phyloP scores from a whole-genome alignment of 2,113 vertebrate genomes.

The Microcebus murinus region DNA sequence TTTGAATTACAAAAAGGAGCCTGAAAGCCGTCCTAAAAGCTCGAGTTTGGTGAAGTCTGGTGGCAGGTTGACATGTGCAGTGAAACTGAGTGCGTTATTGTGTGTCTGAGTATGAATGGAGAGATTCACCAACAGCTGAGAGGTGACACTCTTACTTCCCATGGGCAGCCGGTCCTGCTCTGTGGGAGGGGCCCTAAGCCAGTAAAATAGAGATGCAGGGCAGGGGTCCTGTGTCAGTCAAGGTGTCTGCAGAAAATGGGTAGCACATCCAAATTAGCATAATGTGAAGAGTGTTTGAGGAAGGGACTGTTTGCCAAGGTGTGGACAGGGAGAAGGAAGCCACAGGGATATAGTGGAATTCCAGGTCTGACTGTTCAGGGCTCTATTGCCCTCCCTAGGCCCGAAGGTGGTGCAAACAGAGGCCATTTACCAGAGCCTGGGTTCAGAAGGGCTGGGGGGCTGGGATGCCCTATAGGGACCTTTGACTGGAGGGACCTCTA shows the following conservation, averaged over 20 bases:
- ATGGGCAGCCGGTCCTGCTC: not conserved
- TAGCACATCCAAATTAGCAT: not conserved
- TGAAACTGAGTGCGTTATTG: not conserved
- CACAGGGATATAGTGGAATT: rapidly evolving
- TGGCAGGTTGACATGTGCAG: not conserved
- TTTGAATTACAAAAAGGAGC: not conserved
- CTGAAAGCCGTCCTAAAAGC: not conserved
- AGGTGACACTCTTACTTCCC: not conserved
- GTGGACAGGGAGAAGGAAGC: not conserved
- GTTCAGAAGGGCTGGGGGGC: not conserved
- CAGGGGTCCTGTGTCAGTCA: no score
- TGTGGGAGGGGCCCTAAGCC: not conserved
- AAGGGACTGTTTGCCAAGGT: not conserved
- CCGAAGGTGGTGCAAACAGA: not conserved
- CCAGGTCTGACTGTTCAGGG: not conserved
- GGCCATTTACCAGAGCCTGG: not conserved
- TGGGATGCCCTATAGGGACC: no score
- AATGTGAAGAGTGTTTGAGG: not conserved
- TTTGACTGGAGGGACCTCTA: not conserved
- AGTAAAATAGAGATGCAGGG: not conserved
- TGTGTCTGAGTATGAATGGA: not conserved
- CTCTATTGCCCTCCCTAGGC: not conserved
- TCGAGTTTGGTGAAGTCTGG: not conserved
- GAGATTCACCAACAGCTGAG: rapidly evolving
- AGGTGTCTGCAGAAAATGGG: not conserved